phyloP scores from a whole-genome alignment of 2,888 invertebrate genomes.

The Ennomos quercinarius region DNA sequence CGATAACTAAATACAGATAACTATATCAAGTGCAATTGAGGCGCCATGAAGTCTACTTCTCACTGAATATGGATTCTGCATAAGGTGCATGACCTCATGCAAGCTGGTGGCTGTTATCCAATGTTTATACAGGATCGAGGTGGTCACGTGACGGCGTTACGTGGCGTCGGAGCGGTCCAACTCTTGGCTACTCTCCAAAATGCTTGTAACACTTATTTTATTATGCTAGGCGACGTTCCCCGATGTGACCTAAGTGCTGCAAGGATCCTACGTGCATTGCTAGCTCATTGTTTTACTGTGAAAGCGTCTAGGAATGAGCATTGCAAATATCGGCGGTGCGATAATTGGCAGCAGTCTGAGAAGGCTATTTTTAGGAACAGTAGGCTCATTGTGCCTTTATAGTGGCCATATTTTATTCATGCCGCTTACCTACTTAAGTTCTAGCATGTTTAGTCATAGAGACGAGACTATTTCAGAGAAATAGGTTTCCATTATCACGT shows the following conservation, averaged over 20 bases:
- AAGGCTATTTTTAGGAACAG: slow-evolving; percentile 38
- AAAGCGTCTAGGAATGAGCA: slow-evolving; percentile 49
- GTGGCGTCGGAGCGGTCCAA: slow-evolving; percentile 52
- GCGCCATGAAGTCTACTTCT: slow-evolving; percentile 69
- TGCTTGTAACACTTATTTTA: slow-evolving; percentile 68
- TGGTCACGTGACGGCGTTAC: slow-evolving; percentile 66
- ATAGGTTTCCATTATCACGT: slow-evolving; percentile 28
- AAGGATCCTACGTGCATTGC: slow-evolving; percentile 64
- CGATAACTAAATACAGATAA: slow-evolving; percentile 69
- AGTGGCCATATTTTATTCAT: slow-evolving; percentile 27
- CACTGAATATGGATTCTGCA: slow-evolving; percentile 58
- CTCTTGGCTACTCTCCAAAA: slow-evolving; percentile 73
- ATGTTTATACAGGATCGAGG: slow-evolving; percentile 70
- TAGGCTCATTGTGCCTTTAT: slow-evolving; percentile 25
- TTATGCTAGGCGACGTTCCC: slow-evolving; percentile 64
- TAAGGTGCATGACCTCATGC: slow-evolving; percentile 74
- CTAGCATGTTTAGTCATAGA: slow-evolving; percentile 30
- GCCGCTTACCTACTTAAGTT: slow-evolving; percentile 11
- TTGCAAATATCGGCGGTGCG: slow-evolving; percentile 36
- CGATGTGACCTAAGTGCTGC: slow-evolving; percentile 66
- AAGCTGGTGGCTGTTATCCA: slow-evolving; percentile 64
- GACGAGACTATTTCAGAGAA: slow-evolving; percentile 25
- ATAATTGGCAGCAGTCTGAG: slow-evolving; percentile 37
- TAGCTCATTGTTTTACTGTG: slow-evolving; percentile 43
- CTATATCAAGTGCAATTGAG: slow-evolving; percentile 56